These are phyloP conservation scores for Phanerotoma sp. DNA, from an alignment of 2,888 invertebrate species.

Conservation along the genomic window DNA sequence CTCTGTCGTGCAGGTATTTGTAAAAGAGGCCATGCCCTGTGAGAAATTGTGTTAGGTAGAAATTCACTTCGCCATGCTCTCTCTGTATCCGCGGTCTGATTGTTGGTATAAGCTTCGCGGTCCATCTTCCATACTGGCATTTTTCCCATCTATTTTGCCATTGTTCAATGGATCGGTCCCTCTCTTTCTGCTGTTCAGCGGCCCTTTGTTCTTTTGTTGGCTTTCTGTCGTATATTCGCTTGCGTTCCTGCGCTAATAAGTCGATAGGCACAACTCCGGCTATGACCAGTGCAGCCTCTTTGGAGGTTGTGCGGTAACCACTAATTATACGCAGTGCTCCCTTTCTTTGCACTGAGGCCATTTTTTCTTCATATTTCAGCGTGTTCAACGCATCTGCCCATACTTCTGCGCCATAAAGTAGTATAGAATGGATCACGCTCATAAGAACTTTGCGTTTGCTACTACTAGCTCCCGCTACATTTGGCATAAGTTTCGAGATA, in stretches of 20 bases:
- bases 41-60: slow-evolving; percentile 30
- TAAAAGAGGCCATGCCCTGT: slow-evolving; percentile 32
- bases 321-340: slow-evolving; percentile 31
- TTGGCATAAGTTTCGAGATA: slow-evolving; percentile 34
- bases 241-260: slow-evolving; percentile 29
- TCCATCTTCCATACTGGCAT: slow-evolving; percentile 25
- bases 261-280: slow-evolving; percentile 33
- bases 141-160: not conserved
- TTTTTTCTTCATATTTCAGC: slow-evolving; percentile 25
- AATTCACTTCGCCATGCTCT: slow-evolving; percentile 28
- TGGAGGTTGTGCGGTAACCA: slow-evolving; percentile 37
- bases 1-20: slow-evolving; percentile 25
- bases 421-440: slow-evolving; percentile 28
- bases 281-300: slow-evolving; percentile 31
- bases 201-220: too few species aligned
- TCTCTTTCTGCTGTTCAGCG: too few species aligned
- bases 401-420: slow-evolving; percentile 32
- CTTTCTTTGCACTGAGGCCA: slow-evolving; percentile 21
- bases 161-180: slow-evolving; percentile 3
- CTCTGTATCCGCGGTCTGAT: slow-evolving; percentile 20
- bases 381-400: slow-evolving; percentile 27
- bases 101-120: slow-evolving; percentile 17
- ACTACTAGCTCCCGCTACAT: slow-evolving; percentile 23
- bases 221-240: slow-evolving; percentile 5
- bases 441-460: slow-evolving; percentile 15